phyloP scores from a whole-genome alignment of 2,113 vertebrate genomes.

The Cariama cristata region DNA sequence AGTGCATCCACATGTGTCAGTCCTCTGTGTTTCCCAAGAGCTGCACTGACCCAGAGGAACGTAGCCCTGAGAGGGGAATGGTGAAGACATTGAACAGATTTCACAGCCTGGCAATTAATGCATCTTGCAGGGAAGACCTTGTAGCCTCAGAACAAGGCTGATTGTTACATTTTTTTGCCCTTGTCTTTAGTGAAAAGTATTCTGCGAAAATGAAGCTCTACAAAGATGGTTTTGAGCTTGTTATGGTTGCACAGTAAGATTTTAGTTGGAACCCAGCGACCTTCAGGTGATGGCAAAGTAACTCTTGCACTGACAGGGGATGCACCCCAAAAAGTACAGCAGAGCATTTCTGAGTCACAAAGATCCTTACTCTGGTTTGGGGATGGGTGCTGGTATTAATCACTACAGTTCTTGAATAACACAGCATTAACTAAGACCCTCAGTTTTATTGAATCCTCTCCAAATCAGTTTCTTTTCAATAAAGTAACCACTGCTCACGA shows the following conservation, averaged over 20 bases:
- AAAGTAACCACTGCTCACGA: neutral
- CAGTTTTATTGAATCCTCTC: neutral
- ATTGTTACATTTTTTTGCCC: neutral
- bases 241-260: neutral
- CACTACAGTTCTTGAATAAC: neutral
- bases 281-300: neutral
- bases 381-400: neutral
- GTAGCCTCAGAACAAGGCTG: neutral
- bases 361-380: neutral
- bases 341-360: neutral
- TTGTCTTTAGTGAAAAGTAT: neutral
- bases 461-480: neutral
- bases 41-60: neutral
- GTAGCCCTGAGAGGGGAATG: neutral
- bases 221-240: neutral
- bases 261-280: neutral
- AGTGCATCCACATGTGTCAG: neutral
- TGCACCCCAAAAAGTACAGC: neutral
- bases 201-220: neutral
- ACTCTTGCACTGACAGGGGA: neutral
- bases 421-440: neutral
- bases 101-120: neutral
- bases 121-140: neutral
- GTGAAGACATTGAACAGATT: neutral
- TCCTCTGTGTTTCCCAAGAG: neutral